Conservation (phyloP, 2,113 vertebrate species). For the Vidua chalybeata region DNA sequence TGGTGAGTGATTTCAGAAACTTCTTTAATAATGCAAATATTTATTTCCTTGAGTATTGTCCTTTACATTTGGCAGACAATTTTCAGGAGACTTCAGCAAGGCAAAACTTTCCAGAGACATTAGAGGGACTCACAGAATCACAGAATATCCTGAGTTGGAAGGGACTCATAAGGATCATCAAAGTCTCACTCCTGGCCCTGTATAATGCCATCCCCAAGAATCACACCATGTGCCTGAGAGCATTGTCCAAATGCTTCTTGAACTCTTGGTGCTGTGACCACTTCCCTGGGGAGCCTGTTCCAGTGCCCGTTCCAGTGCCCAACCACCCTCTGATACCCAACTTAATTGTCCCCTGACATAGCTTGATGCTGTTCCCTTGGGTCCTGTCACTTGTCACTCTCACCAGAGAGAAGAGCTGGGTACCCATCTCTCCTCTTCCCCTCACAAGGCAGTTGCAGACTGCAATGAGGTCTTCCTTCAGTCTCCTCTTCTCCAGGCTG, state of each 20-base stretch:
- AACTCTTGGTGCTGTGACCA: background rate
- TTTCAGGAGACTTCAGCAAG: background rate
- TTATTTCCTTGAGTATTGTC: background rate
- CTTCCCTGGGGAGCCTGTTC: background rate
- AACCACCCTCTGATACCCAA: background rate
- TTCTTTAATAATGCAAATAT: background rate
- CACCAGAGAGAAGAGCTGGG: background rate
- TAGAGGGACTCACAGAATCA: background rate
- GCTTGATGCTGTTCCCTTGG: background rate
- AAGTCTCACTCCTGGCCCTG: background rate
- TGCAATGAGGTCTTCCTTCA: background rate
- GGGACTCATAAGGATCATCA: background rate
- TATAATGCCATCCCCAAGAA: background rate
- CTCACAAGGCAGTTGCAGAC: background rate
- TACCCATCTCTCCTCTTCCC: background rate
- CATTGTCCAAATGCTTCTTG: background rate
- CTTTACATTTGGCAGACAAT: background rate
- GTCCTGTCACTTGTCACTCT: background rate
- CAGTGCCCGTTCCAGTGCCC: background rate
- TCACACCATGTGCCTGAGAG: background rate
- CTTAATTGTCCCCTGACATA: background rate
- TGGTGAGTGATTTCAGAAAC: background rate
- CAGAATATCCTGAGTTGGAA: background rate
- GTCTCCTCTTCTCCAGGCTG: background rate
- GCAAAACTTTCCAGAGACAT: background rate